phyloP scores from a whole-genome alignment of 2,888 invertebrate genomes.

The Cheilosia variabilis region DNA sequence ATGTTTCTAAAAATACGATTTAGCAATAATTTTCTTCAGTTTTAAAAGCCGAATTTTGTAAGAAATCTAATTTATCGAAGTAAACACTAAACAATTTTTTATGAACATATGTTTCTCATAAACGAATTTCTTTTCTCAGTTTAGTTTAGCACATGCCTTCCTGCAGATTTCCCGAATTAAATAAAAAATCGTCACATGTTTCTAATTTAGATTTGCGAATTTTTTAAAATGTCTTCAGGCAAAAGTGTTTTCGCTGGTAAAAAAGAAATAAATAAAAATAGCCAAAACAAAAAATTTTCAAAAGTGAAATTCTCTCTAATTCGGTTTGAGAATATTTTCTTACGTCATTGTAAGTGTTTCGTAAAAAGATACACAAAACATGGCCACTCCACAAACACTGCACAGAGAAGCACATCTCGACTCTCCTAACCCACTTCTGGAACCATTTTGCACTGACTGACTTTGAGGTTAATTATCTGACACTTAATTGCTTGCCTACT shows the following conservation, averaged over 20 bases:
- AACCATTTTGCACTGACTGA: constrained; percentile 38
- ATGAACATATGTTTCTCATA: too few relatives aligned
- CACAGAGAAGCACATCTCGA: neutral
- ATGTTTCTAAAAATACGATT: too few relatives aligned
- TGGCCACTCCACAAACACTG: constrained; percentile 19
- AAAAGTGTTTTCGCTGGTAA: neutral
- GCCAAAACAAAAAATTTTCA: too few relatives aligned
- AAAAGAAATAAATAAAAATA: neutral
- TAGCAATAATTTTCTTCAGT: too few relatives aligned
- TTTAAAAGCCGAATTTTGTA: too few relatives aligned
- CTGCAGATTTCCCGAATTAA: too few relatives aligned
- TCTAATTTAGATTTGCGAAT: too few relatives aligned
- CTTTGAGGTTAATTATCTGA: constrained; percentile 63
- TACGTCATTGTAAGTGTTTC: constrained; percentile 29
- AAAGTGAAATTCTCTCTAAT: neutral
- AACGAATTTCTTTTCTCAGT: too few relatives aligned
- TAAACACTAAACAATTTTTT: too few relatives aligned
- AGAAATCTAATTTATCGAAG: too few relatives aligned
- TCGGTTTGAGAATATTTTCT: constrained; percentile 8
- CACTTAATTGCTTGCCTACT: constrained; percentile 54
- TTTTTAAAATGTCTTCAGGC: neutral
- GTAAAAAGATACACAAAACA: constrained; percentile 32
- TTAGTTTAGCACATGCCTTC: too few relatives aligned
- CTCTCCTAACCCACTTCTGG: constrained; percentile 38
- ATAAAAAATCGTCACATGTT: too few relatives aligned